Evolutionary conservation across 2,797 vertebrate genomes (phyloP).

Genomic region (Simalia tracyae): DNA sequence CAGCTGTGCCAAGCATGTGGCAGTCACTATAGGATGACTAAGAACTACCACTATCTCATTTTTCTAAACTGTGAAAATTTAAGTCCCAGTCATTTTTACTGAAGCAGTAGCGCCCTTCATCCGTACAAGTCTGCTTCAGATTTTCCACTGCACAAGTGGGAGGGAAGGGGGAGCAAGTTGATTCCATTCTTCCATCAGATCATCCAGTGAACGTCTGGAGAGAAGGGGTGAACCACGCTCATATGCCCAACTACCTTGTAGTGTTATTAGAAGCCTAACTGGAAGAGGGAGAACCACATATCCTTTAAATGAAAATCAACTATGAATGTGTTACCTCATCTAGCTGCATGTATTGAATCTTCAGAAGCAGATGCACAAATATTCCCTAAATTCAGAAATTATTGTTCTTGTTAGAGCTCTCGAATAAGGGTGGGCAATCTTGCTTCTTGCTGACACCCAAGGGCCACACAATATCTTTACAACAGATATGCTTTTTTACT

Average conservation of each 20-base stretch:
- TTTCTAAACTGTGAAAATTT: background rate
- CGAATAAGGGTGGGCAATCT: too few relatives aligned
- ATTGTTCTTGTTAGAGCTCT: too few relatives aligned
- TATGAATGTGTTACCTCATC: background rate
- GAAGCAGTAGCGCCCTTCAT: background rate
- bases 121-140: background rate
- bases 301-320: background rate
- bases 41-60: background rate
- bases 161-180: background rate
- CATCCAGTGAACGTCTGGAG: too few relatives aligned
- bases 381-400: too few relatives aligned
- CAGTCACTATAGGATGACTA: background rate
- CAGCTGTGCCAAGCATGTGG: background rate
- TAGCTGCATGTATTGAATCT: background rate
- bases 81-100: background rate
- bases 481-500: too few relatives aligned
- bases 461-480: too few relatives aligned
- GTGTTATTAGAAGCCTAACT: too few relatives aligned
- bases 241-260: background rate
- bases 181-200: background rate
- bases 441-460: too few relatives aligned
- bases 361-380: too few relatives aligned
- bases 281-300: background rate
- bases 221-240: background rate
- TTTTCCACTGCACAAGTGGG: background rate